Evolutionary conservation across 2,797 vertebrate genomes (phyloP).

Genomic region (Dallia pectoralis): DNA sequence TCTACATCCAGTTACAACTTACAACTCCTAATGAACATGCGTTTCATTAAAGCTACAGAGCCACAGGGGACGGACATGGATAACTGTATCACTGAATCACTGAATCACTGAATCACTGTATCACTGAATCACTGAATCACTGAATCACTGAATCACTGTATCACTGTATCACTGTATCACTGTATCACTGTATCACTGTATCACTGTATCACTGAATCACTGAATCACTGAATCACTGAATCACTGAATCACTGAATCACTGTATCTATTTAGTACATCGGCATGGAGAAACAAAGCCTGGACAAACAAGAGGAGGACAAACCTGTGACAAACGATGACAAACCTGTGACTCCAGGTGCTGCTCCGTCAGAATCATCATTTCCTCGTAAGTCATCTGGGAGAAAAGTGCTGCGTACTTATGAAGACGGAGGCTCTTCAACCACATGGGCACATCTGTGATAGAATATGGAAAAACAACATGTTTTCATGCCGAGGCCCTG

Average conservation of each 20-base stretch:
- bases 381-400: constrained; percentile 96
- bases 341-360: constrained; percentile 94
- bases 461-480: neutral
- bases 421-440: constrained; percentile 95
- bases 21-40: constrained; percentile 65
- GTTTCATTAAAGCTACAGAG: constrained; percentile 61
- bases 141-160: constrained; percentile 28
- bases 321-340: constrained; percentile 7
- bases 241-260: constrained; percentile 54
- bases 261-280: neutral
- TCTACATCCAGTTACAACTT: constrained; percentile 56
- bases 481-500: neutral
- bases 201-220: too few relatives aligned
- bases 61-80: constrained; percentile 36
- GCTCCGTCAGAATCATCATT: constrained; percentile 96
- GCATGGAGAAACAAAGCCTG: neutral
- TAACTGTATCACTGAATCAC: constrained; percentile 56
- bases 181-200: constrained; percentile 38
- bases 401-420: constrained; percentile 95
- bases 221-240: too few relatives aligned
- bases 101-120: constrained; percentile 28
- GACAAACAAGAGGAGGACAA: neutral
- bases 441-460: constrained; percentile 88
- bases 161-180: constrained; percentile 54
- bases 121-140: too few relatives aligned